Percentiles rank a stretch among this genome's conserved stretches.
phyloP scores from a whole-genome alignment of 1,140 invertebrate genomes.

The Pseudomyrmex dendroicus region DNA sequence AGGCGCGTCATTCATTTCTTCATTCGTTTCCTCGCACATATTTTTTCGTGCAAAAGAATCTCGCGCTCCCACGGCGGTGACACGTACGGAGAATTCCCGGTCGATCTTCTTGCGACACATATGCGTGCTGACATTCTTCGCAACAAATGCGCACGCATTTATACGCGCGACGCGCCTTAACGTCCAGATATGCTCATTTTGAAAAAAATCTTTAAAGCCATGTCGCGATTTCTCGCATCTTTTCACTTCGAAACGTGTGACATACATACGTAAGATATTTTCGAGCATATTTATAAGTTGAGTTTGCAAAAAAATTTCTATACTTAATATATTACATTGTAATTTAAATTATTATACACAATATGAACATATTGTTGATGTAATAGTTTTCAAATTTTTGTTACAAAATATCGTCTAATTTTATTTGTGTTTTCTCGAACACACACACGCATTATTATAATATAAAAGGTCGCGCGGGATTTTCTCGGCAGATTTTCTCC shows the following conservation, averaged over 20 bases:
- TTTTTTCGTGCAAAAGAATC: conserved; percentile 19
- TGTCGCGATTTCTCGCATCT: too few relatives aligned
- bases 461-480: background rate
- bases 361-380: too few relatives aligned
- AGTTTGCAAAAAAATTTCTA: too few relatives aligned
- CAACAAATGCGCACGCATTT: background rate
- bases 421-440: too few relatives aligned
- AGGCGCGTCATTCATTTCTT: background rate
- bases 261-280: too few relatives aligned
- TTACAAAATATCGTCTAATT: too few relatives aligned
- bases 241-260: too few relatives aligned
- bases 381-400: too few relatives aligned
- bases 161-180: conserved; percentile 42
- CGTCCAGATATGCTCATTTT: background rate
- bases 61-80: conserved; percentile 4
- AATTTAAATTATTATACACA: too few relatives aligned
- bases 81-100: conserved; percentile 10
- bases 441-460: too few relatives aligned
- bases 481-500: background rate
- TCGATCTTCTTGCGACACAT: conserved; percentile 34
- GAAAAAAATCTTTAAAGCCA: conserved; percentile 22
- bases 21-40: conserved; percentile 10
- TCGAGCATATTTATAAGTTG: too few relatives aligned
- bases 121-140: background rate
- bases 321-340: too few relatives aligned